Evolutionary conservation across 1,140 invertebrate species (phyloP).

Genomic region (Trinorchestia longiramus): DNA sequence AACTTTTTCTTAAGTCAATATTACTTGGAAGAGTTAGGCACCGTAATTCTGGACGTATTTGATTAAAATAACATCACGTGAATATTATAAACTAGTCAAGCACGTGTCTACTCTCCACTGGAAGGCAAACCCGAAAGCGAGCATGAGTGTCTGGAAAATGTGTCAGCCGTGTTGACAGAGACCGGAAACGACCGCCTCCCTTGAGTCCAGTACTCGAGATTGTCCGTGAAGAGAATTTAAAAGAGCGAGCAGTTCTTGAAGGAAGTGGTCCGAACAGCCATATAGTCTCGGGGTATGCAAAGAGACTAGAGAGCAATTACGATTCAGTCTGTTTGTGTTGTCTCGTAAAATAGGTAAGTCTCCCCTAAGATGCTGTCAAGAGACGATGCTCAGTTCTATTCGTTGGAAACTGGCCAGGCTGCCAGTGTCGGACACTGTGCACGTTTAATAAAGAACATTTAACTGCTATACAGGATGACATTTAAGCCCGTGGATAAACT

Average conservation of each 20-base stretch:
- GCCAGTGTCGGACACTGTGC: not conserved
- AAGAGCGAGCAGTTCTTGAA: slow-evolving; percentile 8
- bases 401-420: not conserved
- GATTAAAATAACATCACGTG: no score
- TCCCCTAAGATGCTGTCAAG: slow-evolving; percentile 25
- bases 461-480: not conserved
- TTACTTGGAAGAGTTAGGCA: no score
- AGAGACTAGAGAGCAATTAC: slow-evolving; percentile 31
- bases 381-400: not conserved
- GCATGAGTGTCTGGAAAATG: not conserved
- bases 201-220: not conserved
- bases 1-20: no score
- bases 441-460: not conserved
- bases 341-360: slow-evolving; percentile 45
- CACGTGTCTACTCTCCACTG: not conserved
- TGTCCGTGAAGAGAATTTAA: slow-evolving; percentile 31
- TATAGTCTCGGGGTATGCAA: slow-evolving; percentile 18
- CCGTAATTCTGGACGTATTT: no score
- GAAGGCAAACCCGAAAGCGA: not conserved
- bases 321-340: slow-evolving; percentile 42
- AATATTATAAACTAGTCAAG: not conserved
- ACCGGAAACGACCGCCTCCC: not conserved
- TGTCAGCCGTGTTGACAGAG: not conserved
- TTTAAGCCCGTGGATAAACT: not conserved
- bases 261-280: not conserved